These are phyloP conservation scores for Egretta garzetta DNA, from an alignment of 2,113 vertebrate species.

Conservation along the genomic window DNA sequence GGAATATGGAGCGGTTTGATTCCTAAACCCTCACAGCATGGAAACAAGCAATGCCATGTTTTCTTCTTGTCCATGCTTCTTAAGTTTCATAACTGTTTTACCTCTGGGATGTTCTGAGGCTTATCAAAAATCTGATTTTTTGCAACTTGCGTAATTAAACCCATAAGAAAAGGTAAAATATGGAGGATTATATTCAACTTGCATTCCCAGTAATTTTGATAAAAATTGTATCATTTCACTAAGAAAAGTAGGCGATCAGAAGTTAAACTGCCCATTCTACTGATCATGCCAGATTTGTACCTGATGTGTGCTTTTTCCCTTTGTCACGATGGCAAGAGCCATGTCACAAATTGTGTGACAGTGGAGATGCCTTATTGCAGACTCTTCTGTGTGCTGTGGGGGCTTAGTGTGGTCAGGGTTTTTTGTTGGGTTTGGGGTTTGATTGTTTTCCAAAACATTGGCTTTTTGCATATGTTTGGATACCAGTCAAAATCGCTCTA, in stretches of 20 bases:
- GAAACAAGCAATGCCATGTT: background rate
- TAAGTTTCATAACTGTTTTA: background rate
- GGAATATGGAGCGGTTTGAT: background rate
- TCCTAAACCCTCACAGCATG: background rate
- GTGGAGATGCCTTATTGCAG: too few species aligned
- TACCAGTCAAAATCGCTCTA: background rate
- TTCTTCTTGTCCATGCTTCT: background rate
- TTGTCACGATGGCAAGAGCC: background rate
- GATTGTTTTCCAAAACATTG: background rate
- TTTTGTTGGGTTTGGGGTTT: background rate
- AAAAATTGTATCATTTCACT: background rate
- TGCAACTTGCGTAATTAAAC: background rate
- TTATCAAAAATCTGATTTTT: background rate
- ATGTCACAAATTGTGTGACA: background rate
- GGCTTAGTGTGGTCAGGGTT: fast-evolving
- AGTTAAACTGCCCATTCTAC: background rate
- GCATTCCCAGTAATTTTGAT: background rate
- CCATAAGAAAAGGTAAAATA: background rate
- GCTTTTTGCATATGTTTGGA: background rate
- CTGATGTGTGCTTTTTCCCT: background rate
- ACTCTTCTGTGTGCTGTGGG: background rate
- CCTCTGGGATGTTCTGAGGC: background rate
- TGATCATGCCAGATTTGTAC: background rate
- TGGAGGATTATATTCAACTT: background rate
- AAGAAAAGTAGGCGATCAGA: background rate